Conservation (phyloP, 2,113 vertebrate genomes). For the Anser cygnoides region DNA sequence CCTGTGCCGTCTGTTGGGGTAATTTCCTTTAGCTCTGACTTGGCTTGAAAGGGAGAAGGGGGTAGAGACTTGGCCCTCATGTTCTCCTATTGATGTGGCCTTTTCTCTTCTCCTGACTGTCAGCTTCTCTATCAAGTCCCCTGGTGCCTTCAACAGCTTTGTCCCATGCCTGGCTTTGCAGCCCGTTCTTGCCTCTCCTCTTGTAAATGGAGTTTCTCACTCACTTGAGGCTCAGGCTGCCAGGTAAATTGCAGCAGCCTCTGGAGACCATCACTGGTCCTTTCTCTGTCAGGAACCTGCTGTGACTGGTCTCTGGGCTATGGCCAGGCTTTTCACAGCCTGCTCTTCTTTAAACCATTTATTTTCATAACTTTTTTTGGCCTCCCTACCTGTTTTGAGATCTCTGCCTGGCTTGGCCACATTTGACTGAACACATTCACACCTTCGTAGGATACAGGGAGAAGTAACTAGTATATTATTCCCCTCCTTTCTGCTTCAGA, state of each 20-base stretch:
- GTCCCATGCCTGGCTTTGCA: neutral
- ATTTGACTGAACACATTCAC: neutral
- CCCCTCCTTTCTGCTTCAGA: neutral
- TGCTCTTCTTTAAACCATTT: neutral
- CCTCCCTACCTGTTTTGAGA: neutral
- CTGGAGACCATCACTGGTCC: neutral
- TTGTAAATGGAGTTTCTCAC: neutral
- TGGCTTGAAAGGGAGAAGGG: neutral
- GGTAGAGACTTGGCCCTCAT: neutral
- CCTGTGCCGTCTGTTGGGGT: neutral
- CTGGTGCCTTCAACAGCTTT: neutral
- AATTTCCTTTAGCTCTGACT: neutral
- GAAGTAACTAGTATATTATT: neutral
- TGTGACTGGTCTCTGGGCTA: neutral
- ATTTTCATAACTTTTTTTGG: neutral
- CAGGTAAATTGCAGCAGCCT: constrained; percentile 12
- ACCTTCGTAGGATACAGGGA: neutral
- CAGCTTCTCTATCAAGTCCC: neutral
- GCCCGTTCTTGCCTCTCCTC: neutral
- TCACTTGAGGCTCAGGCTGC: neutral
- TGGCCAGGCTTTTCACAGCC: neutral
- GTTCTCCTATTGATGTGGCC: neutral
- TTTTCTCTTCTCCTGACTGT: neutral
- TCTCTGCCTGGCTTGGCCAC: neutral
- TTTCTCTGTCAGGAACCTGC: neutral